phyloP scores from a whole-genome alignment of 2,113 vertebrate genomes.

The Leptocoma aspasia region DNA sequence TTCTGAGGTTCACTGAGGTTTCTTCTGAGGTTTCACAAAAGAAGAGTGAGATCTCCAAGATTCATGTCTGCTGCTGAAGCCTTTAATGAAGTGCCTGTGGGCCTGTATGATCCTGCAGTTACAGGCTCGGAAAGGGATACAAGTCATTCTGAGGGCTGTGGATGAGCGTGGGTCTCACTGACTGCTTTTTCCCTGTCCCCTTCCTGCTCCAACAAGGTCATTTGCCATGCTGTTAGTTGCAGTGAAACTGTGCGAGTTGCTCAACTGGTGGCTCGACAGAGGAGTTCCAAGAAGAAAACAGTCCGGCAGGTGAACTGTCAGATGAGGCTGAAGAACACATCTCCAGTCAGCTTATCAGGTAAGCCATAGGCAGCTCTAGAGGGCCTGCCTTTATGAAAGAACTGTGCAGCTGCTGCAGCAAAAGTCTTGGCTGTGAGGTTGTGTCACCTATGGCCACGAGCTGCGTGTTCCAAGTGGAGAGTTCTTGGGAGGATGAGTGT shows the following conservation, averaged over 20 bases:
- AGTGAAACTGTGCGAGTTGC: constrained; percentile 84
- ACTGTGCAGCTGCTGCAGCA: not conserved
- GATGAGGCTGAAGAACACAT: constrained; percentile 83
- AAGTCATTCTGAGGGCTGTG: not conserved
- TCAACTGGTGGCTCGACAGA: constrained; percentile 86
- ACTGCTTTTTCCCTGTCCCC: not conserved
- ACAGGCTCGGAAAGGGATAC: not conserved
- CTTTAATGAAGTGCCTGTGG: not conserved
- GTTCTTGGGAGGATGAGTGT: not conserved
- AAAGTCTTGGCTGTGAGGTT: not conserved
- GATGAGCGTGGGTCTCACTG: not conserved
- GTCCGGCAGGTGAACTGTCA: constrained; percentile 84
- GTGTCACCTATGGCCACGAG: accelerated
- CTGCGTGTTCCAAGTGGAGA: accelerated
- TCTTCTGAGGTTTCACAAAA: not conserved
- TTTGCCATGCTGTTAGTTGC: constrained; percentile 82
- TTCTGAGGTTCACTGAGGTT: not conserved
- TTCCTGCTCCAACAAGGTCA: constrained; percentile 65
- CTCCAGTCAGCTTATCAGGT: constrained; percentile 79
- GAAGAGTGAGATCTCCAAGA: not conserved
- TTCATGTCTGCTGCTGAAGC: not conserved
- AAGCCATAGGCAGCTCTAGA: not conserved
- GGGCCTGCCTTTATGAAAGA: not conserved
- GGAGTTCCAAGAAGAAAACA: constrained; percentile 79
- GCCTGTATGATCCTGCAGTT: not conserved